phyloP scores from a whole-genome alignment of 2,113 vertebrate species.

The Oncorhynchus nerka region DNA sequence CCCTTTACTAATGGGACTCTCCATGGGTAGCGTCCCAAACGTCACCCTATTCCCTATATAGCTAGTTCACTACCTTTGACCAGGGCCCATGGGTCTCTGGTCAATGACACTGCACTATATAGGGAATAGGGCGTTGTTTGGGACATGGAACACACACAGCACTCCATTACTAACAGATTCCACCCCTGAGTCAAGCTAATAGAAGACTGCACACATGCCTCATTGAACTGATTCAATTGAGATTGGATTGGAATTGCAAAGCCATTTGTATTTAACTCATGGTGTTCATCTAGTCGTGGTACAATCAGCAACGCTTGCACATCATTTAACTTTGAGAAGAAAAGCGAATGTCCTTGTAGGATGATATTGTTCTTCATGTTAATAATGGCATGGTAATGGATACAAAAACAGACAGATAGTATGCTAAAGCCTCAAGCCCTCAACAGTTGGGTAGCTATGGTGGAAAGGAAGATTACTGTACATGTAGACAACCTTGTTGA shows the following conservation, averaged over 20 bases:
- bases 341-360: background rate
- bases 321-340: constrained; percentile 1
- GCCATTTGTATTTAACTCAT: constrained; percentile 12
- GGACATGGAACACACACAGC: background rate
- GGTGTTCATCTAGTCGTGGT: background rate
- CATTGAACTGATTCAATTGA: constrained; percentile 14
- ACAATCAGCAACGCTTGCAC: constrained; percentile 10
- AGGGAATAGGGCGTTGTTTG: too few species aligned
- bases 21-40: background rate
- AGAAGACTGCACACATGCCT: constrained; percentile 11
- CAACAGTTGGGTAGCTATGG: background rate
- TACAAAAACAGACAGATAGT: background rate
- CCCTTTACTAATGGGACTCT: constrained; percentile 12
- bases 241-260: constrained; percentile 12
- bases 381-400: background rate
- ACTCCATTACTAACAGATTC: constrained; percentile 7
- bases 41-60: too few species aligned
- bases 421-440: background rate
- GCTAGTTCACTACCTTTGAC: too few species aligned
- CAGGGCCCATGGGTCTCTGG: too few species aligned
- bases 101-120: too few species aligned
- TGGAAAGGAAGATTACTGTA: background rate
- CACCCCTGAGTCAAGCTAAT: constrained; percentile 1
- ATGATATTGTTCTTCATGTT: background rate
- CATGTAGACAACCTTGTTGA: background rate